A percentile compares a stretch with the other conserved stretches of the same genome.
Conservation (phyloP, 1,140 invertebrate species). For the Dufourea novaeangliae region DNA sequence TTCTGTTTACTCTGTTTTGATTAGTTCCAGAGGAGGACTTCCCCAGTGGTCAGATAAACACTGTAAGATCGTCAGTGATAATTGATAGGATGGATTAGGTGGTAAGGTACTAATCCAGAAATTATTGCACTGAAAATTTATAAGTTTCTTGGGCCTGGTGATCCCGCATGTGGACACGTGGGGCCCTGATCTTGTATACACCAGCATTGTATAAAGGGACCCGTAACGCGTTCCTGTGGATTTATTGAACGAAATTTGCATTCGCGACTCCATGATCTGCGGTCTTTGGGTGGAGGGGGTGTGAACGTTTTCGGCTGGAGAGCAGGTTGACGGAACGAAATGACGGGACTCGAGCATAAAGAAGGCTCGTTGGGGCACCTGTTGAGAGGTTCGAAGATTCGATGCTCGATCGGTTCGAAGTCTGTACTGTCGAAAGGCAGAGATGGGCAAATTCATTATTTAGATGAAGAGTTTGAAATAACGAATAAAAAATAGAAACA, state of each 20-base stretch:
- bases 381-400: background rate
- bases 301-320: background rate
- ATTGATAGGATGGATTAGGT: no score
- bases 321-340: background rate
- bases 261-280: background rate
- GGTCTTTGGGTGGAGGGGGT: background rate
- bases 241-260: conserved; percentile 27
- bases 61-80: no score
- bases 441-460: background rate
- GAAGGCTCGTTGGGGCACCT: background rate
- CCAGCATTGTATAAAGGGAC: background rate
- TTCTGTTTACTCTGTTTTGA: no score
- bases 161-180: background rate
- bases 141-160: conserved; percentile 7
- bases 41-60: no score
- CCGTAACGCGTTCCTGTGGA: background rate
- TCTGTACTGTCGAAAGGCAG: background rate
- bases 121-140: no score
- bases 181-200: background rate
- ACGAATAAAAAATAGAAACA: no score
- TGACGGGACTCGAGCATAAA: no score
- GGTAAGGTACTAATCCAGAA: no score
- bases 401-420: background rate
- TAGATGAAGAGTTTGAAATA: no score
- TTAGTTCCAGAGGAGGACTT: no score